Base-by-base conservation (phyloP, 2,888 invertebrate genomes). In the Pachymerium ferrugineum region DNA sequence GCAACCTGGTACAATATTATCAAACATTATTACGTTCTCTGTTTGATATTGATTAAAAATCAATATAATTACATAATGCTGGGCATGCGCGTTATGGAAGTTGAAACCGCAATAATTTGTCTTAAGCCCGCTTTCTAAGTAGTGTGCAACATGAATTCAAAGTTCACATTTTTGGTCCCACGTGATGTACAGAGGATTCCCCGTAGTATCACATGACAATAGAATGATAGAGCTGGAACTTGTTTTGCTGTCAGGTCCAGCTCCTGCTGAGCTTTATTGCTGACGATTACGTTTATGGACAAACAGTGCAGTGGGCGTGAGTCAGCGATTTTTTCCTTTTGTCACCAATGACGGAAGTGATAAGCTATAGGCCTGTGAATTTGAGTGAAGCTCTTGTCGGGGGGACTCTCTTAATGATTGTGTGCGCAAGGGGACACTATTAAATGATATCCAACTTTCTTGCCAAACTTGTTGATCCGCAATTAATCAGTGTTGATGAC, bases 261-360 rank as follows among this genome's bases (percentile, higher is more conserved):
- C 22, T 47, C 47, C 47, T 47, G 19, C 22, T 47, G 47, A 47
- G 47, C 47, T 47, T 47, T 47, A 47, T 47, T 47, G 47, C 47
- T 47, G 47, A 47, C 47, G 47, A 47, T 47, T 47, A 47, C 47
- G 22, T 47, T 47, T 47, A 47, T 47, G 47, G 47, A 47, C 47
- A 47, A 47, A 47, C 47, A 47, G 47, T 47, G 47, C 47, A 47
- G 47, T 47, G 10, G 47, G 19, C n/a, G 47, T 47, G 47, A 47
- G 22, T 47, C 47, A 47, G 47, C 47, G 47, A 47, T 47, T 47
- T 47, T 47, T 47, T n/a, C n/a, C 47, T 47, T 47, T 47, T 47
- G 47, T 47, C 47, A 47, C 47, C 47, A 47, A 47, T 19, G 47
- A 47, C 47, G 47, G 47, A 47, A 47, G 47, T 47, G 47, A 47